Evolutionary conservation across 2,113 vertebrate genomes (phyloP), one percentile per base, ranked within the genome.

Genomic region (Ptychochromis oligacanthus): DNA sequence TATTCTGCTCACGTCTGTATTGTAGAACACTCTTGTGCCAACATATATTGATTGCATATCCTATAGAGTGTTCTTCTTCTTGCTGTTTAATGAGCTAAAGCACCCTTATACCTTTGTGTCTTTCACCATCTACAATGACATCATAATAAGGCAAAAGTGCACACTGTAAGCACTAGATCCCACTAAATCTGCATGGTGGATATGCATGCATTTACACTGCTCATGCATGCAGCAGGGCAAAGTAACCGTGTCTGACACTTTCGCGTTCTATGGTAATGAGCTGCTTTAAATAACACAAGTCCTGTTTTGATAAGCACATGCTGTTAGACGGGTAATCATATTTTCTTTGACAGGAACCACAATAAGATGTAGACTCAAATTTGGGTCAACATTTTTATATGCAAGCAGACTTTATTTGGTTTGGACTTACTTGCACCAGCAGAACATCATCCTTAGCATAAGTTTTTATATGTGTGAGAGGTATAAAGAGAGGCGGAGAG

Each of bases 211-310:
- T 91, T 60, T 75, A 75, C 74, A 81, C 76, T 70, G 56, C 26
- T 81, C 74, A 55, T 10, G n/a, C 12, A 59, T 40, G 28, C 18
- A 84, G 38, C 38, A 36, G 52, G 65, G 64, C 67, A 67, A 80
- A 31, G 82, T 77, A 81, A 90, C 59, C 11, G 3, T 65, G 77
- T 75, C 49, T 74, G 85, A 86, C 90, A 84, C 43, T 38, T 83
- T 85, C 83, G 75, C 80, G 84, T 86, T 83, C 65, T 88, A 92
- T 90, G 85, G 49, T 90, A 90, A 93, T 90, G 9, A 65, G 60
- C n/a, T 6, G 55, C 58, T 87, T 87, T 75, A 83, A 88, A 90
- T 87, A 89, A 82, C 52, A 64, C 6, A 7, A 77, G 62, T 77
- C 78, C 20, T 75, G 20, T 81, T 77, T 72, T 81, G 26, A 57